A percentile compares a stretch with the other conserved stretches of the same genome.
Conservation (phyloP, 1,140 invertebrate genomes). For the Tetramorium parvispinum region DNA sequence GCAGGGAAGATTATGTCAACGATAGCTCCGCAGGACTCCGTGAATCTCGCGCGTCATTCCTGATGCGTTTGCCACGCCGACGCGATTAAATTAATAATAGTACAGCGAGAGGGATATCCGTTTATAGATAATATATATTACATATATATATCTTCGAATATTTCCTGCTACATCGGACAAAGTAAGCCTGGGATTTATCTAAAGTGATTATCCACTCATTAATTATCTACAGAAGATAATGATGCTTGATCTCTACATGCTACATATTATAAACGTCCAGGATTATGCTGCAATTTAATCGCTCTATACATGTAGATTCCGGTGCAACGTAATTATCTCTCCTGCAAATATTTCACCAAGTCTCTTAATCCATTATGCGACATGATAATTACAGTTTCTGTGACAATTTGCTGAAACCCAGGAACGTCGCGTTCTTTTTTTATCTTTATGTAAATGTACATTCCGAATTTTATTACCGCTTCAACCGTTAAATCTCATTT, state of each 20-base stretch:
- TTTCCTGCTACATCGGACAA: neutral
- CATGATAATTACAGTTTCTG: neutral
- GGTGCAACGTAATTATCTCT: conserved; percentile 34
- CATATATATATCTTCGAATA: neutral
- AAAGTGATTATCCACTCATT: conserved; percentile 11
- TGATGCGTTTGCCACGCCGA: neutral
- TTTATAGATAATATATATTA: neutral
- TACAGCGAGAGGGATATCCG: neutral
- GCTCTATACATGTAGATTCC: neutral
- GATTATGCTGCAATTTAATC: conserved; percentile 24
- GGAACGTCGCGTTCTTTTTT: too few relatives aligned
- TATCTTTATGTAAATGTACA: neutral
- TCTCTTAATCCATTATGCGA: conserved; percentile 1
- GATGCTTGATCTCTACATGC: conserved; percentile 3
- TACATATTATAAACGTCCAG: neutral
- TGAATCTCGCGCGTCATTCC: neutral
- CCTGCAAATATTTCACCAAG: neutral
- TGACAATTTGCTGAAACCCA: neutral
- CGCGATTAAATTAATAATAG: neutral
- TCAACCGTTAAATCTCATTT: neutral
- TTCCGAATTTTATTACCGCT: neutral
- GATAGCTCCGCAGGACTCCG: neutral
- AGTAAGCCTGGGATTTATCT: neutral
- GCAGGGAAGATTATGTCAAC: conserved; percentile 12
- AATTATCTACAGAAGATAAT: conserved; percentile 21